Base-by-base conservation (phyloP, 2,113 vertebrate species). In the Corapipo altera region DNA sequence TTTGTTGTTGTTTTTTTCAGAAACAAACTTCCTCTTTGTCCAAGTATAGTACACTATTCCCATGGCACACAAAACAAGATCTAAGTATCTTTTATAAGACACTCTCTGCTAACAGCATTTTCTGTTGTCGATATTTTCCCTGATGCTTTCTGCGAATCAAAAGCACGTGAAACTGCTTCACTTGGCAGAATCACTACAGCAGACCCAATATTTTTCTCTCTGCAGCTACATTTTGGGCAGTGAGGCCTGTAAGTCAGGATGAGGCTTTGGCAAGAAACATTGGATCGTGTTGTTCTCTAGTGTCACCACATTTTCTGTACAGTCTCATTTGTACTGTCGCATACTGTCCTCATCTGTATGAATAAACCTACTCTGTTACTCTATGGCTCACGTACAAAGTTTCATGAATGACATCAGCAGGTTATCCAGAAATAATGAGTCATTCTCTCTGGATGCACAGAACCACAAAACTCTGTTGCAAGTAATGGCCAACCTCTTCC, bases 171-270 rank as follows among this genome's bases (percentile, higher is more conserved):
- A 82, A 48, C 15, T 5, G 2, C 18, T 74, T 54, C 1, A 1
- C 8, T 48, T 52, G 18, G 26, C 52, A 61, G 72, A 44, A 73
- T 19, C 2, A 5, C 26, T 35, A 49, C 18, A 69, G 16, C 2
- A 12, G 58, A 65, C 5, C 16, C 46, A 28, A 69, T 11, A 1
- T 43, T 95, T 69, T 85, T 17, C 14, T 67, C 70, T 46, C 7
- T 58, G n/a, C 44, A 67, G 12, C 28, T 72, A n/a, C 43, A 49
- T 37, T 61, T 55, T 9, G 44, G 35, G 52, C 57, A 89, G 49
- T 0, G 1, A 75, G 33, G 10, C 28, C 23, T 51, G 23, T 0
- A 0, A 65, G 9, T 24, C 35, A 57, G 33, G 5, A 19, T 17
- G 16, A 76, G 32, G 54, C 32, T 80, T 58, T 87, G 39, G 35